phyloP scores from a whole-genome alignment of 30 jellyfish, hydroid and myxozoan species.

The Hydractinia symbiolongicarpus region DNA sequence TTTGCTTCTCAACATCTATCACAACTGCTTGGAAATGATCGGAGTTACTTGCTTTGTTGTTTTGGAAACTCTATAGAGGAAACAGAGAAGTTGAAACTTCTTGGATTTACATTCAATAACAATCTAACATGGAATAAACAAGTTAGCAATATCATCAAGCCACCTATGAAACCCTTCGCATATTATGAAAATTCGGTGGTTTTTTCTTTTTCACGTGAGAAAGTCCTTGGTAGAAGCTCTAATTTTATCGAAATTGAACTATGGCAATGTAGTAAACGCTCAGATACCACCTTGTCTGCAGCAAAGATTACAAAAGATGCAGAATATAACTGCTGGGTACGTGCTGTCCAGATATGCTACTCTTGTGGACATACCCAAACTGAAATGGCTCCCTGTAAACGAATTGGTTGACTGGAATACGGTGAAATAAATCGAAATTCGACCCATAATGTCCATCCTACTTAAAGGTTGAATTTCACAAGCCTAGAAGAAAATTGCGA shows the following conservation, averaged over 20 bases:
- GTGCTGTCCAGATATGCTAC: conserved; percentile 18
- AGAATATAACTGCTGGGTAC: conserved; percentile 11
- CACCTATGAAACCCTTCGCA: conserved; percentile 18
- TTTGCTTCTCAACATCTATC: no score
- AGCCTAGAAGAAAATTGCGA: conserved; percentile 10
- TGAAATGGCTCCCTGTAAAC: conserved; percentile 15
- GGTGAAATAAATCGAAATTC: conserved; percentile 4
- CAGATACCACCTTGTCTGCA: conserved; percentile 2
- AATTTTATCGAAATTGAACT: conserved; percentile 11
- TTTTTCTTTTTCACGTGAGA: not conserved
- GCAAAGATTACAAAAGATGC: conserved; percentile 13
- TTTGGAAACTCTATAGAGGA: no score
- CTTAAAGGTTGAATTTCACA: conserved; percentile 9
- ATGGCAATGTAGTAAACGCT: conserved; percentile 5
- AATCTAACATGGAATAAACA: conserved; percentile 7
- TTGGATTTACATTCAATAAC: not conserved
- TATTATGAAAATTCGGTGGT: conserved; percentile 18
- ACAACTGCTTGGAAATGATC: no score
- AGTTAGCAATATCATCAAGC: not conserved
- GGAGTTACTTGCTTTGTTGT: no score
- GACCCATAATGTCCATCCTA: not conserved
- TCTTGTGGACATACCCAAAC: not conserved
- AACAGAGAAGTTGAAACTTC: conserved; percentile 4
- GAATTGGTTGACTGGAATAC: conserved; percentile 16
- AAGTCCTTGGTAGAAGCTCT: conserved; percentile 17